phyloP scores from a whole-genome alignment of 2,888 invertebrate genomes.

The Mythimna pallens region DNA sequence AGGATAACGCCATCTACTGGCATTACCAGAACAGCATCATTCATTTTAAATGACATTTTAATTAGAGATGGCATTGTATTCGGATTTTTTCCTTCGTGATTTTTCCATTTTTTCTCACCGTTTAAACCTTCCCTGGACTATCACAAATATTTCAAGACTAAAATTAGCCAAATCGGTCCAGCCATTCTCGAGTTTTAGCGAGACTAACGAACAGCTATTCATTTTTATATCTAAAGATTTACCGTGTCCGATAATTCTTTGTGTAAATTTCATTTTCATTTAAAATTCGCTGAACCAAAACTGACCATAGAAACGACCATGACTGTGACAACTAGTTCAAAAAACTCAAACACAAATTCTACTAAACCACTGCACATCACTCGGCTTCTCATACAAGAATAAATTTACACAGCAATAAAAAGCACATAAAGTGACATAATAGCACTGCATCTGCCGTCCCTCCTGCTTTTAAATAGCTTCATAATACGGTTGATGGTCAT shows the following conservation, averaged over 20 bases:
- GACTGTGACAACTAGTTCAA: background rate
- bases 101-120: no score
- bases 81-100: no score
- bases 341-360: constrained; percentile 13
- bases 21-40: no score
- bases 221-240: background rate
- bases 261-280: background rate
- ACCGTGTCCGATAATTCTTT: no score
- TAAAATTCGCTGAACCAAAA: constrained; percentile 8
- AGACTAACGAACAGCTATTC: no score
- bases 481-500: constrained; percentile 63
- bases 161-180: no score
- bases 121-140: no score
- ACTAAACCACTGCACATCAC: constrained; percentile 20
- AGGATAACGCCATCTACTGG: no score
- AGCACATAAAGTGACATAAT: constrained; percentile 63
- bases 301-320: background rate
- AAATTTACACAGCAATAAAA: constrained; percentile 62
- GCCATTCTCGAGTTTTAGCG: no score
- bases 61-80: no score
- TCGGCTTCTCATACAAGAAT: constrained; percentile 35
- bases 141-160: no score
- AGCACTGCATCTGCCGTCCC: constrained; percentile 56
- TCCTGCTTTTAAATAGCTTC: constrained; percentile 64
- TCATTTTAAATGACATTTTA: no score